Evolutionary conservation across 2,113 vertebrate genomes (phyloP).

Genomic region (Dendropsophus ebraccatus): DNA sequence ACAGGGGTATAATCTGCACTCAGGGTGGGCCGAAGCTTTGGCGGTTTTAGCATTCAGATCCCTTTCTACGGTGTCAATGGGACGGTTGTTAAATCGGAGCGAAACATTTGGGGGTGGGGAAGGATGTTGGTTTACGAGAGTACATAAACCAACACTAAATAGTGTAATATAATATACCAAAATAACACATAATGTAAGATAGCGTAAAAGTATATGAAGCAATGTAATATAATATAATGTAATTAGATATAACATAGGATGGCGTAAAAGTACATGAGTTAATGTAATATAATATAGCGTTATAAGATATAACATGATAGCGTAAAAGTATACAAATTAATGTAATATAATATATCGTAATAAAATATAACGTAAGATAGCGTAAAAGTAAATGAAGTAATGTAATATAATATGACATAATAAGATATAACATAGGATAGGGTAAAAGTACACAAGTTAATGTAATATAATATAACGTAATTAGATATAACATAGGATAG

Average conservation of each 20-base stretch:
- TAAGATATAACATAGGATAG: no score
- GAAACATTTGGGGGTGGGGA: constrained; percentile 65
- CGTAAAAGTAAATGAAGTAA: no score
- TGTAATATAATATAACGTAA: no score
- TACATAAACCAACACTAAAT: not conserved
- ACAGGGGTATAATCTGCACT: constrained; percentile 70
- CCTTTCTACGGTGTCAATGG: constrained; percentile 81
- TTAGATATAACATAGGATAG: no score
- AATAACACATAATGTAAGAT: not conserved
- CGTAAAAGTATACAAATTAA: no score
- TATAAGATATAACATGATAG: no score
- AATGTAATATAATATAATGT: not conserved
- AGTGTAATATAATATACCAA: not conserved
- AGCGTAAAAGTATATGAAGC: not conserved
- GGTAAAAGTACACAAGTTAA: no score
- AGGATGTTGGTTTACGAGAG: constrained; percentile 64
- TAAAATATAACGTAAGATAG: no score
- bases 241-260: not conserved
- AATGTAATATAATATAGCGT: no score
- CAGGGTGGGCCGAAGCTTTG: constrained; percentile 72
- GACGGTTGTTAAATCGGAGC: constrained; percentile 80
- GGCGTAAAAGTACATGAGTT: no score
- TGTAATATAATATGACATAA: no score
- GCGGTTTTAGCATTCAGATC: constrained; percentile 67
- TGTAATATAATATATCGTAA: no score